A percentile compares a stretch with the other conserved stretches of the same genome.
These are phyloP conservation scores for Embidobia sp. DNA, from an alignment of 2,888 invertebrate species.

Conservation along the genomic window DNA sequence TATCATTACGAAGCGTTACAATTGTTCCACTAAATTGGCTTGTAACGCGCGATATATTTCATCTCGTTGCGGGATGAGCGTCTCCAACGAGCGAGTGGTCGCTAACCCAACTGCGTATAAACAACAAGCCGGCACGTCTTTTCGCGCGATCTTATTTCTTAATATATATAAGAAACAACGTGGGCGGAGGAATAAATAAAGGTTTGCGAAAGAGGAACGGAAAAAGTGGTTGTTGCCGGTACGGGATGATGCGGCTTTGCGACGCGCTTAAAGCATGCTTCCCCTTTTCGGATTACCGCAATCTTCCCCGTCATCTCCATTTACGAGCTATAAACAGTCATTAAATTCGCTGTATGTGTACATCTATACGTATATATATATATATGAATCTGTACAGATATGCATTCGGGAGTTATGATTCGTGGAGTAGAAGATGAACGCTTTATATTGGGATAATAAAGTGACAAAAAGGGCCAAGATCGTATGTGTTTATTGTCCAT, in stretches of 20 bases:
- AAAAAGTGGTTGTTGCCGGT: no score
- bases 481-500: conserved; percentile 28
- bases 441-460: conserved; percentile 34
- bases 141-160: conserved; percentile 26
- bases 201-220: background rate
- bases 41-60: conserved; percentile 17
- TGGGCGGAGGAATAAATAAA: no score
- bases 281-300: conserved; percentile 44
- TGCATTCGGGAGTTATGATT: conserved; percentile 21
- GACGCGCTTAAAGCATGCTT: no score
- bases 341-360: conserved; percentile 26
- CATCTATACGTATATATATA: background rate
- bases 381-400: background rate
- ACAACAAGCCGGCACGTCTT: conserved; percentile 32
- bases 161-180: no score
- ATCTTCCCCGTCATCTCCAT: conserved; percentile 44
- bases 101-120: conserved; percentile 51
- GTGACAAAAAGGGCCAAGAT: conserved; percentile 35
- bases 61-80: conserved; percentile 32
- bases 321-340: conserved; percentile 55
- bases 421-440: conserved; percentile 4
- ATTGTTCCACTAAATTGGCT: conserved; percentile 32
- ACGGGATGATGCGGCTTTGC: conserved; percentile 5
- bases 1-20: conserved; percentile 3
- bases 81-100: conserved; percentile 6